phyloP scores from a whole-genome alignment of 2,797 vertebrate species.

The Stomatorhinus walkeri region DNA sequence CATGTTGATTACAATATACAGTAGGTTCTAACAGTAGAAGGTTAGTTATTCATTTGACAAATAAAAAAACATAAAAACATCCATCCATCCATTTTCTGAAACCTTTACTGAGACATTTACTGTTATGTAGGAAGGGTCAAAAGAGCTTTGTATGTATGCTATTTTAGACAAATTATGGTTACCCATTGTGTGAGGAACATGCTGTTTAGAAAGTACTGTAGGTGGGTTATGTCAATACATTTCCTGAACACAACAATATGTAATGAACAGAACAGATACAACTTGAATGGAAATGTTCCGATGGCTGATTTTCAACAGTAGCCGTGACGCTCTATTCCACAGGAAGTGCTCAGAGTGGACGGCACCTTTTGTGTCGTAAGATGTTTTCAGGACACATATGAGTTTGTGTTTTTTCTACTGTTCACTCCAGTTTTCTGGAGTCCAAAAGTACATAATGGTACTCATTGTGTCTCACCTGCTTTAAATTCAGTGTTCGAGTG shows the following conservation, averaged over 20 bases:
- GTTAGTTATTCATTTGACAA: neutral
- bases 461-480: neutral
- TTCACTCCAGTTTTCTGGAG: neutral
- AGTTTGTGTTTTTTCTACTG: neutral
- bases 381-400: neutral
- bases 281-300: neutral
- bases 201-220: neutral
- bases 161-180: neutral
- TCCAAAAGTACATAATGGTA: neutral
- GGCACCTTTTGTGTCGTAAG: neutral
- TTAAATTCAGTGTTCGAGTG: neutral
- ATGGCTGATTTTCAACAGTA: neutral
- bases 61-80: neutral
- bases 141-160: neutral
- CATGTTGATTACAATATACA: neutral
- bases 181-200: neutral
- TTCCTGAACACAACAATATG: neutral
- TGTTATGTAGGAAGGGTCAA: constrained; percentile 3
- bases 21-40: neutral
- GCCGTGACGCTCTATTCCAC: neutral
- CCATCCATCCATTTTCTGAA: no score
- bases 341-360: neutral
- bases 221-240: neutral
- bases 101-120: neutral
- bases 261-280: neutral